Evolutionary conservation across 2,797 vertebrate species (phyloP).

Genomic region (Pipistrellus pygmaeus): DNA sequence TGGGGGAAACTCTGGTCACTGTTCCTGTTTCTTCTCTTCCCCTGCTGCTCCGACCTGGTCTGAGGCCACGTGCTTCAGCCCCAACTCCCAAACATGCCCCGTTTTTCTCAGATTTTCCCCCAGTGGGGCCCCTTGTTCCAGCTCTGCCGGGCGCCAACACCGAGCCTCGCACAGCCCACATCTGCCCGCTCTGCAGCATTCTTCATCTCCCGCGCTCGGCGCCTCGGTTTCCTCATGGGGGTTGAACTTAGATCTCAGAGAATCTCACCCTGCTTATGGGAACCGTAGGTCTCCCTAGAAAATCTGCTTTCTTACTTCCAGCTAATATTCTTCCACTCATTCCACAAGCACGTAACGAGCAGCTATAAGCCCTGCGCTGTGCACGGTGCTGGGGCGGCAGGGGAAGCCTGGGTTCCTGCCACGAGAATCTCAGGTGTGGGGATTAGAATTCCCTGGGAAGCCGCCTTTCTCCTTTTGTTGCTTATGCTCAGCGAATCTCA

Average conservation of each 20-base stretch:
- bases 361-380: not conserved
- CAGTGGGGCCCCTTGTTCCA: not conserved
- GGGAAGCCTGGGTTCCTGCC: not conserved
- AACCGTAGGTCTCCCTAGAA: not conserved
- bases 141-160: not conserved
- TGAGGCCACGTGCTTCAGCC: not conserved
- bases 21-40: not conserved
- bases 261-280: not conserved
- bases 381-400: not conserved
- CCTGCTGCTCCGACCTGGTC: not conserved
- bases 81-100: not conserved
- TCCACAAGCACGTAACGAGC: not conserved
- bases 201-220: not conserved
- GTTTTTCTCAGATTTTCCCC: not conserved
- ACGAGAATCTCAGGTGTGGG: not conserved
- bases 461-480: not conserved
- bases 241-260: not conserved
- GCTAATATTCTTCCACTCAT: not conserved
- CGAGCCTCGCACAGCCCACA: not conserved
- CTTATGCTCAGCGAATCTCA: not conserved
- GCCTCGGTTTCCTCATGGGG: slow-evolving; percentile 27
- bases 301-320: not conserved
- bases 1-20: not conserved
- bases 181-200: not conserved
- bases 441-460: not conserved